phyloP scores from a whole-genome alignment of 2,113 vertebrate genomes.

The Saccopteryx leptura region DNA sequence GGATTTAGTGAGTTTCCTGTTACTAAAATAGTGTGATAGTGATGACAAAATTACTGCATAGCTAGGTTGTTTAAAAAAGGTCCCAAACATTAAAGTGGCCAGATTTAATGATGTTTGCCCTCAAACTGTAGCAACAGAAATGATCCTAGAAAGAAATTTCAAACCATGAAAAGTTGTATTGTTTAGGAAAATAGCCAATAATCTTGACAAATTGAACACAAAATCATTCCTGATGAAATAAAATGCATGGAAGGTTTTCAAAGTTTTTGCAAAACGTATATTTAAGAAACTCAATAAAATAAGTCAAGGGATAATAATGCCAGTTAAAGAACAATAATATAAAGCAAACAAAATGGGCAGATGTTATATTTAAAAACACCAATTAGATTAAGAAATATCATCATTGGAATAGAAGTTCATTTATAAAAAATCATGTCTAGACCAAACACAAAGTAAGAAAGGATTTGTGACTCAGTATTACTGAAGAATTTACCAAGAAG shows the following conservation, averaged over 20 bases:
- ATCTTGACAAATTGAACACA: background rate
- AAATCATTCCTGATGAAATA: background rate
- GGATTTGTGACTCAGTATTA: background rate
- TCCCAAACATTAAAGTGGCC: background rate
- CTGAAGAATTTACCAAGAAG: background rate
- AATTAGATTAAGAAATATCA: background rate
- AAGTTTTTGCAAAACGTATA: background rate
- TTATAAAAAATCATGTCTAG: background rate
- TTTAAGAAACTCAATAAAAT: background rate
- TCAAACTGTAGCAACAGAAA: background rate
- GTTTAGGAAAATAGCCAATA: background rate
- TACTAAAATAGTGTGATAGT: background rate
- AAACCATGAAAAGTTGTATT: background rate
- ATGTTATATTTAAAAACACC: background rate
- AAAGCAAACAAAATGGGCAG: background rate
- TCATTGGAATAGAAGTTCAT: background rate
- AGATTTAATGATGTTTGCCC: background rate
- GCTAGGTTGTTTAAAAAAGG: background rate
- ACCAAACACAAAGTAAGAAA: background rate
- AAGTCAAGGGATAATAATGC: background rate
- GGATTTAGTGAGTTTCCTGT: background rate
- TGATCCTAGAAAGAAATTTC: background rate
- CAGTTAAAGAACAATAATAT: background rate
- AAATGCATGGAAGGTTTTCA: background rate
- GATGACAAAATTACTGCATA: background rate